These are phyloP conservation scores for Amblyraja radiata DNA, from an alignment of 2,797 vertebrate genomes.

Conservation along the genomic window DNA sequence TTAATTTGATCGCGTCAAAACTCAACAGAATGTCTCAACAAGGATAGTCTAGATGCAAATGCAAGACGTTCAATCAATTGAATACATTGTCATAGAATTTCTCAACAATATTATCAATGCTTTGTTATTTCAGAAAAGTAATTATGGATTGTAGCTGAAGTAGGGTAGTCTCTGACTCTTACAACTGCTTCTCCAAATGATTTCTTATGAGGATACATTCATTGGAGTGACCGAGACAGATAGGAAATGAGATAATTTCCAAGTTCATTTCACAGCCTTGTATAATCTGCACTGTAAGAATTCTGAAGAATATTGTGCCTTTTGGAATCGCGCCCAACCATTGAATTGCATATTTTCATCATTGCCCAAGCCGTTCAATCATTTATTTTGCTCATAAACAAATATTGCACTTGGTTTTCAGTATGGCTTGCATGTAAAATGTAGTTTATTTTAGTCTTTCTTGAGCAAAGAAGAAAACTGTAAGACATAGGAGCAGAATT, in stretches of 20 bases:
- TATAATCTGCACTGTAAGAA: not conserved
- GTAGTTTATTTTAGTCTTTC: not conserved
- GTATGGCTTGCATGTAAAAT: not conserved
- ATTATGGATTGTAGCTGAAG: not conserved
- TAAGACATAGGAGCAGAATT: too few relatives aligned
- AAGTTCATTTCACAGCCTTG: not conserved
- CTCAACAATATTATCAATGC: not conserved
- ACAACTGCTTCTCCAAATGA: not conserved
- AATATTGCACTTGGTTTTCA: not conserved
- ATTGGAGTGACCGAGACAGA: not conserved
- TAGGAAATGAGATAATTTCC: not conserved
- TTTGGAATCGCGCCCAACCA: not conserved
- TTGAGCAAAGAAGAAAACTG: not conserved
- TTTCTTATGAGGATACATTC: too few relatives aligned
- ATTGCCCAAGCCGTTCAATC: not conserved
- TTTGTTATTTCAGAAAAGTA: not conserved
- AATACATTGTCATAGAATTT: not conserved
- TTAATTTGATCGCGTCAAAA: not conserved
- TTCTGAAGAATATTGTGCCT: not conserved
- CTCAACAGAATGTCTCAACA: not conserved
- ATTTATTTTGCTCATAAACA: not conserved
- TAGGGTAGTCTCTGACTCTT: not conserved
- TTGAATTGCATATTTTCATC: not conserved
- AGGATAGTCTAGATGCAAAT: not conserved
- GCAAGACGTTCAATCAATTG: not conserved